Evolutionary conservation across 2,113 vertebrate genomes (phyloP).

Genomic region (Melanocharis versteri): DNA sequence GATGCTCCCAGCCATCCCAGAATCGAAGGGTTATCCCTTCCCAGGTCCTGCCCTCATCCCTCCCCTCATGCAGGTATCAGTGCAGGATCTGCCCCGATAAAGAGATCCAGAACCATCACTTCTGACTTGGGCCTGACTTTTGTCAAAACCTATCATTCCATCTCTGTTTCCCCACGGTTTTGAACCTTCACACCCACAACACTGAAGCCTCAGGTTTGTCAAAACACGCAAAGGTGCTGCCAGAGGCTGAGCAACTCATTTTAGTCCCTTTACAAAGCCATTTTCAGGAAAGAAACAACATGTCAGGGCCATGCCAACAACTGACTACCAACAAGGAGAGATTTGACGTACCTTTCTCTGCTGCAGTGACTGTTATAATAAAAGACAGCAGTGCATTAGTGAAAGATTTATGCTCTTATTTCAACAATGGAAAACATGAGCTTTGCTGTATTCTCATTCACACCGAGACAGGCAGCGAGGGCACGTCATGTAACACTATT

Average conservation of each 20-base stretch:
- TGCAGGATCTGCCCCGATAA: neutral
- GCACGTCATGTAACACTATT: slow-evolving; percentile 66
- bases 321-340: slow-evolving; percentile 57
- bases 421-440: slow-evolving; percentile 71
- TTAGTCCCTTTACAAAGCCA: slow-evolving; percentile 57
- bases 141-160: slow-evolving; percentile 14
- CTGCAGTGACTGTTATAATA: slow-evolving; percentile 57
- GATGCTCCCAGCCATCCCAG: neutral
- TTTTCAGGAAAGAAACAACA: slow-evolving; percentile 58
- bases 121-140: neutral
- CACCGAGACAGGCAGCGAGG: slow-evolving; percentile 60
- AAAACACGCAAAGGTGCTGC: slow-evolving; percentile 62
- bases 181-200: neutral
- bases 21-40: neutral
- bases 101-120: neutral
- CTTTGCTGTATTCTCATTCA: slow-evolving; percentile 66
- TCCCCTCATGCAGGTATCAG: neutral
- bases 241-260: slow-evolving; percentile 60
- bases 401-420: slow-evolving; percentile 77
- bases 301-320: slow-evolving; percentile 63
- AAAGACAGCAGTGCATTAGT: slow-evolving; percentile 73
- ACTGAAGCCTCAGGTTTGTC: slow-evolving; percentile 54
- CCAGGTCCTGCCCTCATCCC: neutral
- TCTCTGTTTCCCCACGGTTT: slow-evolving; percentile 10
- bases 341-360: slow-evolving; percentile 54